Evolutionary conservation across 2,888 invertebrate species (phyloP).

Genomic region (Parascotia fuliginaria): DNA sequence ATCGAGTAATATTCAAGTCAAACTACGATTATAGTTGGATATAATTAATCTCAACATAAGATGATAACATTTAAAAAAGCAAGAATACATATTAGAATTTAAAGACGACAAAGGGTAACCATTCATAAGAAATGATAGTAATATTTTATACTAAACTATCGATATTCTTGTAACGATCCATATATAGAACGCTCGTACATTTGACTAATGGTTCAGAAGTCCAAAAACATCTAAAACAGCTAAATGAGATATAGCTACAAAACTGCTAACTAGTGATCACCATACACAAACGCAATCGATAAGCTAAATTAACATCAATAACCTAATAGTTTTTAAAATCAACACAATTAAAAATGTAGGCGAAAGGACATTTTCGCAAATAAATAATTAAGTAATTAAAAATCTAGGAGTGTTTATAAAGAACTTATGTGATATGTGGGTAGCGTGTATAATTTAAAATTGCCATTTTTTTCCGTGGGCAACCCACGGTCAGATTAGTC

Average conservation of each 20-base stretch:
- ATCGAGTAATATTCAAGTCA: not conserved
- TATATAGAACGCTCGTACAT: conserved; percentile 22
- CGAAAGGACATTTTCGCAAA: conserved; percentile 55
- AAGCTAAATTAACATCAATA: conserved; percentile 27
- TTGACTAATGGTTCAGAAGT: conserved; percentile 59
- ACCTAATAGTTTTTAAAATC: conserved; percentile 23
- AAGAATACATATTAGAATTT: conserved; percentile 6
- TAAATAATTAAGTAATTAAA: conserved; percentile 81
- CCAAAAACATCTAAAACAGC: conserved; percentile 51
- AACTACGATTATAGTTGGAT: not conserved
- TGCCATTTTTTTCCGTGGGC: conserved; percentile 80
- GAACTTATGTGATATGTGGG: conserved; percentile 74
- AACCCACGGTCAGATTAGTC: conserved; percentile 82
- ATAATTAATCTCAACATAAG: not conserved
- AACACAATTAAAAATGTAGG: conserved; percentile 54
- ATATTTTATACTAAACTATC: conserved; percentile 28
- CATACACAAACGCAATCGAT: conserved; percentile 47
- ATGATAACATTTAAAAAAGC: conserved; percentile 4
- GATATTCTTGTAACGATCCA: conserved; percentile 23
- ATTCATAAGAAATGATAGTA: conserved; percentile 18
- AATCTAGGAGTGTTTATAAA: conserved; percentile 70
- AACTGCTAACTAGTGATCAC: conserved; percentile 53
- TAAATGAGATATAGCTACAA: conserved; percentile 57
- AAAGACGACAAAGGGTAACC: conserved; percentile 14
- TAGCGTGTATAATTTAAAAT: conserved; percentile 83